Evolutionary conservation across 2,113 vertebrate species (phyloP), one percentile per base, ranked within the genome.

Genomic region (Athene noctua): DNA sequence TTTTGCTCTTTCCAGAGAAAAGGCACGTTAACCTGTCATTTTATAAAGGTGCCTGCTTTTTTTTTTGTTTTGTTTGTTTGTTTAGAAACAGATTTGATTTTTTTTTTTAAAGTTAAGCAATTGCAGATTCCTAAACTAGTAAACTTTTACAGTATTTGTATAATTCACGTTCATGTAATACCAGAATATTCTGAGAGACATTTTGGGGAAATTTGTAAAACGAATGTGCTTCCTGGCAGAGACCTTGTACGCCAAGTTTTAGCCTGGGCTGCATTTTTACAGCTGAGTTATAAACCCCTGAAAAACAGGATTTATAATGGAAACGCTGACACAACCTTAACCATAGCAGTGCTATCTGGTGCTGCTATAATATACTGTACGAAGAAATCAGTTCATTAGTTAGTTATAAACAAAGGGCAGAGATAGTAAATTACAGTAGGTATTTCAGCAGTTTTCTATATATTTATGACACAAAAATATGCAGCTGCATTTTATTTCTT

Each of bases 321-420:
- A 96, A 96, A 95, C 19, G 70, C 95, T 96, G 97, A 96, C 97
- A 97, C 80, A 80, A 63, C 88, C 96, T 97, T 86, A 96, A 91
- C 92, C 88, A 93, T 86, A 57, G 92, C 72, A 80, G 78, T 82
- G 79, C 88, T 96, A 94, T 92, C 86, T 94, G 93, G 97, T 91
- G 74, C 92, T 29, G 57, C 70, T 90, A 78, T 98, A 97, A 98
- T 98, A 97, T 97, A 98, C 97, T 94, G 88, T 96, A 85, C 0
- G 21, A 95, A 97, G 94, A 97, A 98, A 98, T 95, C 97, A 97
- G 97, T 97, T 97, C 98, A 96, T 97, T 97, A 96, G 97, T 97
- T 97, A 98, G 98, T 98, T 97, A 98, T 97, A 97, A 97, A 98
- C 97, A 97, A 97, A 97, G 91, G 97, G 97, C 97, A 96, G 96